Evolutionary conservation across 2,113 vertebrate genomes (phyloP), one percentile per base, ranked within the genome.

Genomic region (Cyprinodon variegatus): DNA sequence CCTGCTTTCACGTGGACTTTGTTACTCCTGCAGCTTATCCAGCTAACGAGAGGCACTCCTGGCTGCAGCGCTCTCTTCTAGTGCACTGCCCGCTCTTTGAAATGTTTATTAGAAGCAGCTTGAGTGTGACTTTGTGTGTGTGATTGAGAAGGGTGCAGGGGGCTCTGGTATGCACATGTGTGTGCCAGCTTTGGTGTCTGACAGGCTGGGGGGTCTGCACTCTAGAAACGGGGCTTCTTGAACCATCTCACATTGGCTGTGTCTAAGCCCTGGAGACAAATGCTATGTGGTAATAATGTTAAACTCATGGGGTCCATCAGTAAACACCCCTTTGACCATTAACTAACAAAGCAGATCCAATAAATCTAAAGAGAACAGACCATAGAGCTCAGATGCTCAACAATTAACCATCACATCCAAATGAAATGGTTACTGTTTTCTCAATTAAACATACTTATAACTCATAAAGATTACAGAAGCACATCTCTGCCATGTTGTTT

Each of bases 111-210:
- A 88, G 83, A 92, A 94, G 86, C 93, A 95, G 93, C 80, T 91
- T 83, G 69, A 65, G 50, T 75, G 74, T 83, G 70, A 38, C 64
- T 53, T 43, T 72, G 83, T 77, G 53, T 77, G 62, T 65, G 68
- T 83, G 79, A 85, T 83, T 87, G 80, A 61, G 70, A 90, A 81
- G 83, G 86, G 90, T 84, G 84, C 78, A 90, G 82, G 82, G 88
- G 82, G 80, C 76, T 91, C 87, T 93, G 92, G 92, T 92, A 91
- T 92, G 91, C 94, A 94, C 92, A 94, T 94, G 93, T 94, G 93
- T 87, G 82, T 91, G 89, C 92, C 94, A 94, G 93, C 90, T 94
- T 93, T 61, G 20, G 80, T 79, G 88, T 90, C 87, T 89, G 79
- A 90, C 88, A 87, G 76, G 61, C 78, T 88, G 87, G 90, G 89